phyloP scores from a whole-genome alignment of 64 coral and sea anemone genomes.

The Actinia equina region DNA sequence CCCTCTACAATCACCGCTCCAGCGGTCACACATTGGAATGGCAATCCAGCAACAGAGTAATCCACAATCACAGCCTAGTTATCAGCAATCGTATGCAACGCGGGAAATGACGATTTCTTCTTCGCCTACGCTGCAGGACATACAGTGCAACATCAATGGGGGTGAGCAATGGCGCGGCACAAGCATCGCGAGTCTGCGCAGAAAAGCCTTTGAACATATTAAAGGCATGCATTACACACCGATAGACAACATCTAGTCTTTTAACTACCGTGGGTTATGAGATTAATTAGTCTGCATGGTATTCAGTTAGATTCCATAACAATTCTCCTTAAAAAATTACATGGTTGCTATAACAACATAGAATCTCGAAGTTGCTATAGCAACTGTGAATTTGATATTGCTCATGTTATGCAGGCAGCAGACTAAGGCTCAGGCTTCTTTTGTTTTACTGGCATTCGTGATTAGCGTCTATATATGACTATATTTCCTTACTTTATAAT shows the following conservation, averaged over 20 bases:
- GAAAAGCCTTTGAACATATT: constrained; percentile 93
- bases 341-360: neutral
- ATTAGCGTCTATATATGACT: neutral
- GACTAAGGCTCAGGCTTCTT: neutral
- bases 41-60: constrained; percentile 84
- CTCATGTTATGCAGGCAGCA: neutral
- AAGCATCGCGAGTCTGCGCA: constrained; percentile 81
- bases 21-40: constrained; percentile 78
- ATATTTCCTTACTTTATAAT: neutral
- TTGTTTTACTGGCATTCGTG: neutral
- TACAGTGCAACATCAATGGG: constrained; percentile 95
- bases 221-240: constrained; percentile 68
- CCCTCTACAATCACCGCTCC: constrained; percentile 80
- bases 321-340: neutral
- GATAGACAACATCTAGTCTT: constrained; percentile 6
- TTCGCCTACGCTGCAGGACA: constrained; percentile 96
- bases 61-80: constrained; percentile 72
- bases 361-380: neutral
- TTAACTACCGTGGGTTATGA: no score
- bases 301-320: neutral
- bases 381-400: neutral
- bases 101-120: constrained; percentile 99
- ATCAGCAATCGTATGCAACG: constrained; percentile 71
- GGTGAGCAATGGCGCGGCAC: constrained; percentile 94
- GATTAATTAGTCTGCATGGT: neutral